Base-by-base conservation (phyloP, 2,113 vertebrate genomes). In the Asarcornis scutulata region DNA sequence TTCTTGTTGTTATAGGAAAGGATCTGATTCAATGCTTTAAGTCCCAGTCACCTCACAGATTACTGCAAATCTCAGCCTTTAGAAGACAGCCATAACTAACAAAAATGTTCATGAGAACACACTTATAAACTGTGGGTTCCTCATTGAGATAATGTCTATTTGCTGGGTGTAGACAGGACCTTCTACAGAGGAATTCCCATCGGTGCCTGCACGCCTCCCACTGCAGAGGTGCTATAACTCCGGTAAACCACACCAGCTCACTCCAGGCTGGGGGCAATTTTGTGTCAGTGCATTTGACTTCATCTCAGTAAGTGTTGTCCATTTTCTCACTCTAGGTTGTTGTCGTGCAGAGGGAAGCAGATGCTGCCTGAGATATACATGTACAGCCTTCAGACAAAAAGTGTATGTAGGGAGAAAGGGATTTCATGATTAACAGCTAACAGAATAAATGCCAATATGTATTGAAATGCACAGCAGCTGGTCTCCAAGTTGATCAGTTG, bases 241-340 rank as follows among this genome's bases (percentile, higher is more conserved):
- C 18, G 42, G 7, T 38, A 75, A 62, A 17, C 31, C 27, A 29
- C 52, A 52, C 11, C 13, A 67, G 50, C 34, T 44, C 40, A 27
- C 15, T 31, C 2, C 25, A 42, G 34, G 59, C 36, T 48, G 46
- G 18, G 25, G 42, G 29, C 32, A 4, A 2, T 32, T 21, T 46
- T 72, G 23, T 18, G 34, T 25, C 21, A 0, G 9, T 9, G 29
- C 11, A 29, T 46, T 91, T 42, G 40, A 50, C 31, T 22, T 50
- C 1, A 0, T 9, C 17, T 44, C 38, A 56, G n/a, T 36, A 26
- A 2, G 0, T 5, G 60, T 11, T 55, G 55, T 20, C 40, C 23
- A 29, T 67, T 80, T 83, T 56, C 40, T 52, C 32, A 29, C 52
- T 56, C 59, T 22, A 44, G 6, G 14, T 14, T 44, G 17, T 13